phyloP scores from a whole-genome alignment of 1,140 invertebrate species.

The Diplogasteroides magnus region DNA sequence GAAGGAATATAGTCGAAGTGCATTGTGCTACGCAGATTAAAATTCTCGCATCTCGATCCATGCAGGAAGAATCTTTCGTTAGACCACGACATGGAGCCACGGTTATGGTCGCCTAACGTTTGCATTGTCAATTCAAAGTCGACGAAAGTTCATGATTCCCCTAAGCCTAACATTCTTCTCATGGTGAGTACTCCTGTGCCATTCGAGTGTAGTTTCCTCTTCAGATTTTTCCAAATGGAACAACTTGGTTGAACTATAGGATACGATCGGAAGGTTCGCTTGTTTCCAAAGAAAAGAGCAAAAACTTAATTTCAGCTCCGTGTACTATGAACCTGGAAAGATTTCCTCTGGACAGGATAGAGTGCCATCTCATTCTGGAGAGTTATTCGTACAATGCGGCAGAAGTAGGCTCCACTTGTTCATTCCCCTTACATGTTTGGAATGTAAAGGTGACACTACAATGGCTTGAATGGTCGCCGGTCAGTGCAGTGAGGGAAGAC shows the following conservation, averaged over 20 bases:
- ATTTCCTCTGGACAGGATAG: constrained; percentile 48
- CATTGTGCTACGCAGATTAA: constrained; percentile 5
- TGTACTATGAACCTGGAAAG: constrained; percentile 49
- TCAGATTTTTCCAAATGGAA: constrained; percentile 53
- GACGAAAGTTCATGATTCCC: constrained; percentile 52
- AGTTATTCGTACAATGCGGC: constrained; percentile 53
- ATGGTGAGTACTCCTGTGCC: constrained; percentile 36
- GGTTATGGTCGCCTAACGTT: constrained; percentile 52
- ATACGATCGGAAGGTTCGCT: constrained; percentile 47
- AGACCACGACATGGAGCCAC: constrained; percentile 55
- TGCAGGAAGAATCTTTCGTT: constrained; percentile 48
- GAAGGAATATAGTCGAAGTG: constrained; percentile 18
- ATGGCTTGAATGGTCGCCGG: constrained; percentile 51
- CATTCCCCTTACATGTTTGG: too few relatives aligned
- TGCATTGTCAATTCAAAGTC: constrained; percentile 52
- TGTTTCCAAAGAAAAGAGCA: neutral
- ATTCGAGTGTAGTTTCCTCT: constrained; percentile 3
- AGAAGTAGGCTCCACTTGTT: constrained; percentile 37
- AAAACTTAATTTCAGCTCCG: constrained; percentile 41
- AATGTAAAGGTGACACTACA: constrained; percentile 40
- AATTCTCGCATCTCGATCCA: constrained; percentile 43
- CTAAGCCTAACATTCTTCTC: constrained; percentile 53
- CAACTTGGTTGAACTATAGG: constrained; percentile 53
- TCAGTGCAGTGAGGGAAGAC: constrained; percentile 45
- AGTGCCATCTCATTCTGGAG: constrained; percentile 50